Base-by-base conservation (phyloP, 2,113 vertebrate species). In the Urocolius indicus region DNA sequence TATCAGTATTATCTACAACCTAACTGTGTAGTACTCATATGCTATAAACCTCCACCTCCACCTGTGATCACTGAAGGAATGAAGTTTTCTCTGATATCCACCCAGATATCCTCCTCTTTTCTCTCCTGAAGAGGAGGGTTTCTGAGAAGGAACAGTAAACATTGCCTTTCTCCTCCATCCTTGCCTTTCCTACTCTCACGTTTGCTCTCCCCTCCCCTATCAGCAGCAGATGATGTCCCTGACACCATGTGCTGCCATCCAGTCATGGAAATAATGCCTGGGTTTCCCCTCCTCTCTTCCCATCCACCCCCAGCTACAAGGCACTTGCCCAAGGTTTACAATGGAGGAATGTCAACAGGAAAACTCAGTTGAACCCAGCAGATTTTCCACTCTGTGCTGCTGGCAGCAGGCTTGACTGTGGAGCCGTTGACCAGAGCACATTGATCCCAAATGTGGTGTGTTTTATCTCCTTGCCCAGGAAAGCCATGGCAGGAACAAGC, bases 391-490 rank as follows among this genome's bases (percentile, higher is more conserved):
- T 65, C 66, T 8, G 51, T 13, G 65, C 52, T 69, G 80, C 88
- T 76, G 29, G 21, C 41, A 54, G 21, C 41, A 54, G 49, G 17
- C 38, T 29, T 34, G 51, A 77, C 29, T 2, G 3, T 10, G 84
- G 66, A 94, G 46, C 63, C 6, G 57, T 67, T 4, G 5, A 29
- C 10, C 1, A 1, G 23, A n/a, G 57, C 63, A 93, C 78, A 67
- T 9, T 3, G 10, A 41, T 20, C 7, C 59, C 20, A 5, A 78
- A 38, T 0, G 0, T 0, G 3, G 43, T 5, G 4, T 10, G 21
- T 59, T 65, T 90, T 48, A 38, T 62, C 43, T 41, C 73, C 80
- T 65, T 16, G 12, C 55, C 62, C 18, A 43, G 80, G 89, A 32
- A 1, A 52, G 18, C 16, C 2, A 5, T 13, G 59, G 34, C 24